These are phyloP conservation scores for Dromiciops gliroides DNA, from an alignment of 2,113 vertebrate genomes.

Conservation along the genomic window DNA sequence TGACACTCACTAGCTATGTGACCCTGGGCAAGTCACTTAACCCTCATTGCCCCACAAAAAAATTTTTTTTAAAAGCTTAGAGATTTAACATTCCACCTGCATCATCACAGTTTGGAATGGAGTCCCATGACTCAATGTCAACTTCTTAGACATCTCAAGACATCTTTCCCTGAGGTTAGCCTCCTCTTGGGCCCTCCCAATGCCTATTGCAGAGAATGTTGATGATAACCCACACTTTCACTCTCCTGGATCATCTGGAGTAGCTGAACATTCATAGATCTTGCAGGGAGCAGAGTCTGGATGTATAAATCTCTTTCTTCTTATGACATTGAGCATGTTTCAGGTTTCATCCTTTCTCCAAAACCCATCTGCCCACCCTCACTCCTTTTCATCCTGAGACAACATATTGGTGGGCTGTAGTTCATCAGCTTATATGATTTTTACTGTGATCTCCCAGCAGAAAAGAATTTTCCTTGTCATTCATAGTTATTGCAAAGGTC, in stretches of 20 bases:
- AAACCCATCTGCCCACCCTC: background rate
- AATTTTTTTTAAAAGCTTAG: background rate
- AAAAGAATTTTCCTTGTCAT: background rate
- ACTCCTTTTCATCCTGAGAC: background rate
- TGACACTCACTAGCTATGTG: too few relatives aligned
- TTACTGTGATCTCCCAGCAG: background rate
- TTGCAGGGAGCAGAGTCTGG: background rate
- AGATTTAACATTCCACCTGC: background rate
- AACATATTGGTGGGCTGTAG: background rate
- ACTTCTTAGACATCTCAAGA: background rate
- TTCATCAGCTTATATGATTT: background rate
- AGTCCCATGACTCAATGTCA: background rate
- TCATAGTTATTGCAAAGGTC: background rate
- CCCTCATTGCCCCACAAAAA: too few relatives aligned
- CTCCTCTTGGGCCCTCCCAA: background rate
- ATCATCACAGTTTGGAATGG: background rate
- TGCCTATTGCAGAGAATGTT: background rate
- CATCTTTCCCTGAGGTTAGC: background rate
- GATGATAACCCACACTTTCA: background rate
- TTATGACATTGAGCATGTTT: background rate
- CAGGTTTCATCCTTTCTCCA: background rate
- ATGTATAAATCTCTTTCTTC: background rate
- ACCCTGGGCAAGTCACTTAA: too few relatives aligned
- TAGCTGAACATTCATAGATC: background rate
- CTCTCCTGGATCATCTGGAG: background rate